Percentiles rank a stretch among this genome's conserved stretches.
Conservation (phyloP, 2,113 vertebrate genomes). For the Nettapus auritus region DNA sequence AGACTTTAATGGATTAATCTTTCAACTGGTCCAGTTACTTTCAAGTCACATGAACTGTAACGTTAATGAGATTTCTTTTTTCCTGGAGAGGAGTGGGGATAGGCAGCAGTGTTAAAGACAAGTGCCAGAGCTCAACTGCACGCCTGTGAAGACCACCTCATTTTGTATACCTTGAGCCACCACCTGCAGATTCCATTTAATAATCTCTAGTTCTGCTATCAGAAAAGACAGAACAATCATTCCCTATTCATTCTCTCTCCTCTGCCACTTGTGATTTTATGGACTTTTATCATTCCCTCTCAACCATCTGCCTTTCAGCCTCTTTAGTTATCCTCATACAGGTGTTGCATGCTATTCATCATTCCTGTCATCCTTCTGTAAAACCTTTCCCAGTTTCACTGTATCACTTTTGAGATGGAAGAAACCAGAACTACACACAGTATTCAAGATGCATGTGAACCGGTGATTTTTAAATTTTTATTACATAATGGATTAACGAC, state of each 20-base stretch:
- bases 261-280: conserved; percentile 4
- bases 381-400: not conserved
- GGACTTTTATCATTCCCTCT: conserved; percentile 6
- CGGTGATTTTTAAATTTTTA: not conserved
- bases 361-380: not conserved
- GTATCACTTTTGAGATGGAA: not conserved
- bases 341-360: not conserved
- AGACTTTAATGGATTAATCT: not conserved
- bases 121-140: not conserved
- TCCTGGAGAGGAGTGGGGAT: not conserved
- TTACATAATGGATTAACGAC: not conserved
- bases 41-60: not conserved
- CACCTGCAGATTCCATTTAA: not conserved
- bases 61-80: not conserved
- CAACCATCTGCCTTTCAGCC: conserved; percentile 5
- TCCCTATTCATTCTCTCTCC: not conserved
- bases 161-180: not conserved
- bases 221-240: not conserved
- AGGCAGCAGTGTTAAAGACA: not conserved
- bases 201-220: not conserved
- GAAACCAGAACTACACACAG: not conserved
- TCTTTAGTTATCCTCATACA: not conserved
- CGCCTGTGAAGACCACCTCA: not conserved
- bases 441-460: not conserved
- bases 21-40: not conserved